Conservation (phyloP, 1,140 invertebrate species). For the Pseudomyrmex concolor region DNA sequence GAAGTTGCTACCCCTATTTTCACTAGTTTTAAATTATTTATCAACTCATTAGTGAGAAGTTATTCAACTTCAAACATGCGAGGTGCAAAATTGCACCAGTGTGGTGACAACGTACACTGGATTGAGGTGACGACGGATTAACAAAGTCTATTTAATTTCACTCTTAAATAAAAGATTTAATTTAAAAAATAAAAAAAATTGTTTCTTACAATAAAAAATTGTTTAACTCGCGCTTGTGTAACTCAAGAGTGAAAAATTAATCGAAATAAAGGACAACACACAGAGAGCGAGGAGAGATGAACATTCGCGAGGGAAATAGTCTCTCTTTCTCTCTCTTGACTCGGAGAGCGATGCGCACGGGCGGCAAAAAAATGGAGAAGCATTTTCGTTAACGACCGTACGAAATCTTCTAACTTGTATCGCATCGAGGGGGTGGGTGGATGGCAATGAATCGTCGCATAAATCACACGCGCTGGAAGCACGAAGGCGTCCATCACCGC, state of each 20-base stretch:
- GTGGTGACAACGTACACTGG: too few relatives aligned
- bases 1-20: too few relatives aligned
- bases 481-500: constrained; percentile 80
- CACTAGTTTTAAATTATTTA: too few relatives aligned
- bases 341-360: neutral
- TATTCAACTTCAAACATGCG: too few relatives aligned
- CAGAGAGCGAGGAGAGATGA: neutral
- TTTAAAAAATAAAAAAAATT: too few relatives aligned
- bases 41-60: too few relatives aligned
- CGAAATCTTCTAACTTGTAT: constrained; percentile 61
- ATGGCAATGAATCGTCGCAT: constrained; percentile 75
- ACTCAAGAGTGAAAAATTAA: neutral
- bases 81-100: too few relatives aligned
- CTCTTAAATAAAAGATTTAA: too few relatives aligned
- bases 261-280: neutral
- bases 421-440: constrained; percentile 62
- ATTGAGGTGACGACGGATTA: too few relatives aligned
- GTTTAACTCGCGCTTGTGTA: neutral
- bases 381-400: constrained; percentile 61
- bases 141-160: too few relatives aligned
- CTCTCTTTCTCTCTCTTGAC: neutral
- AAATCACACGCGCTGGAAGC: constrained; percentile 78
- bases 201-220: too few relatives aligned
- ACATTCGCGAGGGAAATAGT: constrained; percentile 1
- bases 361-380: constrained; percentile 45